Base-by-base conservation (phyloP, 2,888 invertebrate species). In the Calliopum simillimum region DNA sequence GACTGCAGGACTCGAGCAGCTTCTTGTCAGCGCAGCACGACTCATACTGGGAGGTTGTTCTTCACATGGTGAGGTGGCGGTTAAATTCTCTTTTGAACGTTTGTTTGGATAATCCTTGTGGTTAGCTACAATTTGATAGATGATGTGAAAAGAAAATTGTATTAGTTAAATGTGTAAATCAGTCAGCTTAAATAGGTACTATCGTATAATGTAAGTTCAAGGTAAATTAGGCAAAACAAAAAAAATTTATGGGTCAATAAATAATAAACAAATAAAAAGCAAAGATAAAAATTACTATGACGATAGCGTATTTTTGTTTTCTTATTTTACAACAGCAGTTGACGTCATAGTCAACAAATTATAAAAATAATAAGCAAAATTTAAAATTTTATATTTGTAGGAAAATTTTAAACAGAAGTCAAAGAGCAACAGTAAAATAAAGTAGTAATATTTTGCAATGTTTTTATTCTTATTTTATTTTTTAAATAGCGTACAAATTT, bases 101-200 rank as follows among this genome's bases (percentile, higher is more conserved):
- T 84, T 89, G 78, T 90, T 88, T 80, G 90, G 90, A 86, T 92
- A 92, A 82, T 92, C 92, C 83, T 90, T 89, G 71, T 91, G 91
- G 79, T 91, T 91, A 83, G 91, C 92, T 92, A 87, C 14, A 88
- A 88, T 71, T 74, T 23, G 69, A 74, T 72, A 68, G 62, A 61
- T 11, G n/a, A 55, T 58, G 51, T 49, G 62, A 19, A 69, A 14
- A 68, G 49, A 53, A 49, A 14, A 58, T 46, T 46, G 19, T 13
- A 62, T 13, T 55, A 53, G 2, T 21, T n/a, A 49, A 33, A 13
- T 49, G 51, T 43, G 41, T 6, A 44, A 21, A 23, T 33, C 49
- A n/a, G 14, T 21, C 16, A 13, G 14, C 19, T 16, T 61, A 51
- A 49, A 61, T 12, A 68, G 61, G 46, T 44, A 41, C 6, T 16